Evolutionary conservation across 2,888 invertebrate genomes (phyloP).

Genomic region (Polyommatus icarus): DNA sequence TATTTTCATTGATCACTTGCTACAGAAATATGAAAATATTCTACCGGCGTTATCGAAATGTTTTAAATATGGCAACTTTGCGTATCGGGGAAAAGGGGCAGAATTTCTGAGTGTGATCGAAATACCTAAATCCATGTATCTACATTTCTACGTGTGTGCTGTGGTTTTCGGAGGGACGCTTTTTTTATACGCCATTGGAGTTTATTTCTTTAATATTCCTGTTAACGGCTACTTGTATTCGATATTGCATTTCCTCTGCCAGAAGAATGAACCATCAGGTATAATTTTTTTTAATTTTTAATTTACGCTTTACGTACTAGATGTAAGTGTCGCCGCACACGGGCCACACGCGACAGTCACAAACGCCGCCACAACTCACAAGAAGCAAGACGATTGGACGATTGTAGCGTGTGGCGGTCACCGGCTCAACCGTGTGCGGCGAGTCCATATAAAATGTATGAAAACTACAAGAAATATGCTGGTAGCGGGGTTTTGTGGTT

Average conservation of each 20-base stretch:
- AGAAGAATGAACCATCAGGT: constrained; percentile 76
- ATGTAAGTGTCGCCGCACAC: too few relatives aligned
- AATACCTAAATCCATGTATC: constrained; percentile 89
- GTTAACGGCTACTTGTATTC: constrained; percentile 73
- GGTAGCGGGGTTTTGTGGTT: too few relatives aligned
- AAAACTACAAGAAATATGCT: too few relatives aligned
- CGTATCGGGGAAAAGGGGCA: constrained; percentile 76
- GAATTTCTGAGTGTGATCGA: constrained; percentile 77
- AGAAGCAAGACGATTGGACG: too few relatives aligned
- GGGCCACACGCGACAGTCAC: too few relatives aligned
- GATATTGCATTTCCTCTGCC: constrained; percentile 71
- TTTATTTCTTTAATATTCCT: constrained; percentile 70
- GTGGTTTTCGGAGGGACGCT: constrained; percentile 76
- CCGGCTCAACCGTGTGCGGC: too few relatives aligned
- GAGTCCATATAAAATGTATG: too few relatives aligned
- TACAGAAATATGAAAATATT: constrained; percentile 83
- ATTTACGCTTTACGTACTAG: not conserved
- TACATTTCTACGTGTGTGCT: constrained; percentile 89
- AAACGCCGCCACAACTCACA: too few relatives aligned
- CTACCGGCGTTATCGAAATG: constrained; percentile 83
- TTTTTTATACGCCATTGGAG: constrained; percentile 69
- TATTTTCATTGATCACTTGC: constrained; percentile 80
- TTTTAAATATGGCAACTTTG: constrained; percentile 88
- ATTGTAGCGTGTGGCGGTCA: too few relatives aligned
- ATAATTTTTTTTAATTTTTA: constrained; percentile 44